Percentiles rank a stretch among this genome's conserved stretches.
Evolutionary conservation across 2,797 vertebrate genomes (phyloP).

Genomic region (Merluccius polli): DNA sequence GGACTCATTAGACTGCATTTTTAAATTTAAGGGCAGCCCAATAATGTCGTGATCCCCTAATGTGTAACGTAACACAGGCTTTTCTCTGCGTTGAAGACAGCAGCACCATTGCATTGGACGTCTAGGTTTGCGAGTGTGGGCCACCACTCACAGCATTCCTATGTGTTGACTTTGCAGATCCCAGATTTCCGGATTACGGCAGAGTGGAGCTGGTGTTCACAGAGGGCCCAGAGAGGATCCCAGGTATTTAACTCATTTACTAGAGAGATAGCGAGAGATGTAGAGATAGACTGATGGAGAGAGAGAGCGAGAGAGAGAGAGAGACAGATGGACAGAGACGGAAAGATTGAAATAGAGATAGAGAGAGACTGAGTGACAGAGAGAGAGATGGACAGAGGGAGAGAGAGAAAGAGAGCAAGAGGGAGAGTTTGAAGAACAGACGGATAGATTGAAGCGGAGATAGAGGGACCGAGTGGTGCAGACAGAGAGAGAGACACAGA

Average conservation of each 20-base stretch:
- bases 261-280: background rate
- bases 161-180: conserved; percentile 74
- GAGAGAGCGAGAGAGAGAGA: too few species aligned
- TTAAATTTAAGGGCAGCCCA: conserved; percentile 35
- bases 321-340: too few species aligned
- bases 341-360: background rate
- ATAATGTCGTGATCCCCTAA: conserved; percentile 45
- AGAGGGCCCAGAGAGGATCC: conserved; percentile 84
- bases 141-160: conserved; percentile 31
- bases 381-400: background rate
- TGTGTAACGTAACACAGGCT: conserved; percentile 12
- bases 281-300: too few species aligned
- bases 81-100: background rate
- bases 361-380: background rate
- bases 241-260: conserved; percentile 67
- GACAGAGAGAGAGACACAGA: background rate
- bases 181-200: conserved; percentile 85
- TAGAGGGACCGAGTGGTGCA: background rate
- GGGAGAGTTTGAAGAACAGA: background rate
- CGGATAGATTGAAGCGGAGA: background rate
- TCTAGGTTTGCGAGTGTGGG: background rate
- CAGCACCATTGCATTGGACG: background rate
- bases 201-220: conserved; percentile 93
- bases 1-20: conserved; percentile 42
- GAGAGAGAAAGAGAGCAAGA: background rate